Base-by-base conservation (phyloP, 2,113 vertebrate genomes). In the Dipodomys ordii region DNA sequence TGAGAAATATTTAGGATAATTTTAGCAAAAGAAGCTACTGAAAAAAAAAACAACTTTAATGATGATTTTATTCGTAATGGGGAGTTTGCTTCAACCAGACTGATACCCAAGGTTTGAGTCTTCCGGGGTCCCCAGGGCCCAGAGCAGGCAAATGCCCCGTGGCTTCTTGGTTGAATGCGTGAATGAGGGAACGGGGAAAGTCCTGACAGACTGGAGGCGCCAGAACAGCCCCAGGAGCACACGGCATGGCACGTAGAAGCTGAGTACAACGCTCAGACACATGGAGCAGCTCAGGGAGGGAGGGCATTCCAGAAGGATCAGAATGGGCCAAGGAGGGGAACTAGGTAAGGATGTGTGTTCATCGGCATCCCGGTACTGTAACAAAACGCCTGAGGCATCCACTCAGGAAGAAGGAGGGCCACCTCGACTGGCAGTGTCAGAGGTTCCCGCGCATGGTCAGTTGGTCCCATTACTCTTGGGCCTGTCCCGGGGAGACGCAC, bases 1-100 rank as follows among this genome's bases (percentile, higher is more conserved):
- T 3, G 73, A 97, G 85, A 95, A 92, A 81, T 79, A 93, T 95
- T 69, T 46, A 77, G 92, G 92, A 80, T 94, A 97, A 96, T 96
- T 97, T 96, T 95, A 96, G 94, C 49, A 20, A 88, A 90, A 76
- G 88, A 94, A 90, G 71, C 76, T 25, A 22, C 86, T 65, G 74
- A 65, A 67, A 12, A 30, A 57, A 44, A 73, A 65, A 57, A 57
- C 73, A 53, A 82, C 35, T 28, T 93, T 49, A 39, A n/a, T 49
- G 60, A 67, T 5, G 7, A 81, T 76, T 92, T 25, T 78, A 69
- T 93, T 88, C 76, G 71, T 57, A 1, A 49, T 71, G 81, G 62
- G 86, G 92, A 88, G 32, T n/a, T 9, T 87, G 69, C 64, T 53
- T 83, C 71, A 71, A 27, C 39, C 76, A 91, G 60, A 67, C 19